These are phyloP conservation scores for Apamea anceps DNA, from an alignment of 2,888 invertebrate species.

Conservation along the genomic window DNA sequence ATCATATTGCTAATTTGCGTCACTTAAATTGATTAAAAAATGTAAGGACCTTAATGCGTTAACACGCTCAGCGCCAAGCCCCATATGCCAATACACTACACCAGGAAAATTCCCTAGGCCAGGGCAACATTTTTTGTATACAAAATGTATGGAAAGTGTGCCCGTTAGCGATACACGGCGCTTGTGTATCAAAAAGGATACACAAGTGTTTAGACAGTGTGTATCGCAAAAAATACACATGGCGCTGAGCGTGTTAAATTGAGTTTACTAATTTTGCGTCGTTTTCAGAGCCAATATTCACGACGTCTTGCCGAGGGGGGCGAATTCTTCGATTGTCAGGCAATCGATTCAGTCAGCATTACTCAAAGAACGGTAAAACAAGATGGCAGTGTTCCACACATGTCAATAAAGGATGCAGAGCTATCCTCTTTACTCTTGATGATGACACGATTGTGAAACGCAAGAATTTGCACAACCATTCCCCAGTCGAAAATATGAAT, in stretches of 20 bases:
- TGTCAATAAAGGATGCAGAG: slow-evolving; percentile 67
- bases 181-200: too few species aligned
- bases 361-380: slow-evolving; percentile 60
- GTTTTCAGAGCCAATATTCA: slow-evolving; percentile 38
- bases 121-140: too few species aligned
- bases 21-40: neutral
- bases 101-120: too few species aligned
- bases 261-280: neutral
- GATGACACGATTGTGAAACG: slow-evolving; percentile 64
- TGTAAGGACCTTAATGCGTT: neutral
- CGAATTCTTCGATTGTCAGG: slow-evolving; percentile 55
- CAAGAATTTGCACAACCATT: slow-evolving; percentile 69
- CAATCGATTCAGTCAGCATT: slow-evolving; percentile 72
- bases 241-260: too few species aligned
- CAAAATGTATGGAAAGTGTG: too few species aligned
- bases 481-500: slow-evolving; percentile 25
- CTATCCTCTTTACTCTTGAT: slow-evolving; percentile 69
- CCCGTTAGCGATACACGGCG: too few species aligned
- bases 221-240: too few species aligned
- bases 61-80: too few species aligned
- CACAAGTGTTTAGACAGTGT: too few species aligned
- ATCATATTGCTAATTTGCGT: neutral
- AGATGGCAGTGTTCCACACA: slow-evolving; percentile 74
- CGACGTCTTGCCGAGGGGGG: slow-evolving; percentile 24
- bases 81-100: too few species aligned